Evolutionary conservation across 23 tunicate genomes (phyloP).

Genomic region (Botrylloides violaceus): DNA sequence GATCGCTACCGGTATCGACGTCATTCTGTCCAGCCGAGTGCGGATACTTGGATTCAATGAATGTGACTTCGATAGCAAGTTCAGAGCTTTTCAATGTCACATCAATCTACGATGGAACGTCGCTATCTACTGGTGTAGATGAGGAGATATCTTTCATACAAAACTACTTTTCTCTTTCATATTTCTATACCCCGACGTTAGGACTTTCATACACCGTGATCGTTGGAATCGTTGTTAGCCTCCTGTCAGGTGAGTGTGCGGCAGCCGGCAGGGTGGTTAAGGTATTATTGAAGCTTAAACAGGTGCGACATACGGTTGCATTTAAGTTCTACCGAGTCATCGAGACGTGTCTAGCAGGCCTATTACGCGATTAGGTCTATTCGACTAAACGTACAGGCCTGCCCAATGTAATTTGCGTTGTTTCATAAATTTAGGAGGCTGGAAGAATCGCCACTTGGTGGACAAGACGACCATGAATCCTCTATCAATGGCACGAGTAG

Average conservation of each 20-base stretch:
- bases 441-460: not conserved
- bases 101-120: not conserved
- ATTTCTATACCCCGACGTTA: constrained; percentile 41
- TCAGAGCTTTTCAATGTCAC: not conserved
- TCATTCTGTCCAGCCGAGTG: not conserved
- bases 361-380: no score
- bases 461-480: not conserved
- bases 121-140: not conserved
- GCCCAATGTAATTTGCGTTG: no score
- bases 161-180: constrained; percentile 39
- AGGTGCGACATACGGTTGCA: no score
- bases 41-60: not conserved
- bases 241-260: constrained; percentile 34
- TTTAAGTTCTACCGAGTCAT: no score
- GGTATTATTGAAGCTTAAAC: no score
- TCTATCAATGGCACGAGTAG: not conserved
- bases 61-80: not conserved
- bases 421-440: no score
- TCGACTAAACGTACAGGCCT: no score
- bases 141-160: not conserved
- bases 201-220: constrained; percentile 27
- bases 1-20: constrained; percentile 7
- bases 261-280: no score
- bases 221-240: constrained; percentile 41
- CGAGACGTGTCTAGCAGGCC: no score